phyloP scores from a whole-genome alignment of 1,140 invertebrate species.

The Hirudo medicinalis region DNA sequence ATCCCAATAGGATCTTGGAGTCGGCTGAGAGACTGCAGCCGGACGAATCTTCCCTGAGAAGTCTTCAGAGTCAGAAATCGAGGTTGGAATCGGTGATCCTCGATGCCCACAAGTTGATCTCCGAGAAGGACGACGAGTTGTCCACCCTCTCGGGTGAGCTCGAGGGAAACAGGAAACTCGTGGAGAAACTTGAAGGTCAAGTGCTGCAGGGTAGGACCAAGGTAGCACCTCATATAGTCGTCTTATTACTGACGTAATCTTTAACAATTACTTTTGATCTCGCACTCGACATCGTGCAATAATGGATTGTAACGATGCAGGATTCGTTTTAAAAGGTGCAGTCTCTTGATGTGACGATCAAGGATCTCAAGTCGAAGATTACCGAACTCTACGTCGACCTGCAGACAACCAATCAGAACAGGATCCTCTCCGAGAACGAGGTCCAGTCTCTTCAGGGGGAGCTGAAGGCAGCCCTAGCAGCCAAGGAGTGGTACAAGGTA shows the following conservation, averaged over 20 bases:
- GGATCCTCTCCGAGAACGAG: slow-evolving; percentile 40
- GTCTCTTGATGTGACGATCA: slow-evolving; percentile 38
- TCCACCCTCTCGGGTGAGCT: slow-evolving; percentile 36
- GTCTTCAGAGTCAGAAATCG: neutral
- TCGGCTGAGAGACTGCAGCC: too few relatives aligned
- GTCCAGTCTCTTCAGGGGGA: slow-evolving; percentile 37
- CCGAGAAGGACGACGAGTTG: slow-evolving; percentile 36
- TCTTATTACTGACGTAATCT: too few relatives aligned
- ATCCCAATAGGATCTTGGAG: too few relatives aligned
- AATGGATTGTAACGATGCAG: too few relatives aligned
- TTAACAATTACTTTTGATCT: too few relatives aligned
- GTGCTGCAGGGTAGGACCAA: slow-evolving; percentile 38
- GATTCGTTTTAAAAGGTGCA: slow-evolving; percentile 9
- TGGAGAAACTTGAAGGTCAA: slow-evolving; percentile 30
- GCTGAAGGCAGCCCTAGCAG: slow-evolving; percentile 36
- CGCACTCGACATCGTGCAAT: too few relatives aligned
- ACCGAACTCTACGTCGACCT: slow-evolving; percentile 43
- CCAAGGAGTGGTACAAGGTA: slow-evolving; percentile 41
- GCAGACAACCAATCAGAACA: slow-evolving; percentile 35
- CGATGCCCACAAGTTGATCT: slow-evolving; percentile 36
- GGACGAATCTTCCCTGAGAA: too few relatives aligned
- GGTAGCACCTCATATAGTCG: slow-evolving; percentile 20
- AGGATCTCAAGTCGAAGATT: slow-evolving; percentile 42
- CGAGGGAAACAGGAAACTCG: slow-evolving; percentile 29
- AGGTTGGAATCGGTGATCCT: slow-evolving; percentile 33